Percentiles rank a stretch among this genome's conserved stretches.
Conservation (phyloP, 2,113 vertebrate species). For the Brachirus orientalis region DNA sequence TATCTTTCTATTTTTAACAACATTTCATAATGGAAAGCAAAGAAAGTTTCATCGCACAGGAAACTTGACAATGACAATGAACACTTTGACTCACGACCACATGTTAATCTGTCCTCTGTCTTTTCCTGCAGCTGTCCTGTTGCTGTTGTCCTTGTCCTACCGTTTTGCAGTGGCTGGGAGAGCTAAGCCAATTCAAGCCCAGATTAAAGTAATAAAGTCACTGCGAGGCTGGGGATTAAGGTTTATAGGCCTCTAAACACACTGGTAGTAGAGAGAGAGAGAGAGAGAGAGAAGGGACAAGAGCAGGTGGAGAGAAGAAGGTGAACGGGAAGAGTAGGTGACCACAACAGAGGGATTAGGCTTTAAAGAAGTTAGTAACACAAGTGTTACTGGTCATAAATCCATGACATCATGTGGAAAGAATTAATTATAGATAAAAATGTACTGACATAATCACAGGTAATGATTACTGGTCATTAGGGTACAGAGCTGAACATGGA, state of each 20-base stretch:
- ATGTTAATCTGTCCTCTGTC: neutral
- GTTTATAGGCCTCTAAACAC: slow-evolving; percentile 60
- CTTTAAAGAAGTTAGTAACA: slow-evolving; percentile 22
- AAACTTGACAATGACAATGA: neutral
- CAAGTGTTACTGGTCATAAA: neutral
- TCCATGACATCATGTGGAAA: slow-evolving; percentile 20
- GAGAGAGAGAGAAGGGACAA: neutral
- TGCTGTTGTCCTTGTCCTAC: slow-evolving; percentile 44
- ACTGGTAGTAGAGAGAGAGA: slow-evolving; percentile 26
- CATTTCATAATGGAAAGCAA: too few relatives aligned
- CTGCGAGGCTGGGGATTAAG: slow-evolving; percentile 62
- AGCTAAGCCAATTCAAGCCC: slow-evolving; percentile 67
- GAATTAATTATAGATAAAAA: slow-evolving; percentile 5
- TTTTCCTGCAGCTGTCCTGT: slow-evolving; percentile 3
- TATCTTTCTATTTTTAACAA: too few relatives aligned
- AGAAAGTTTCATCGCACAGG: too few relatives aligned
- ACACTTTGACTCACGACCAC: neutral
- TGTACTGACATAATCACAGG: neutral
- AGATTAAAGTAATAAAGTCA: slow-evolving; percentile 76
- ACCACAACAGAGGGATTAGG: slow-evolving; percentile 42
- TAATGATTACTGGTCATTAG: slow-evolving; percentile 13
- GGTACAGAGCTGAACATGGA: neutral
- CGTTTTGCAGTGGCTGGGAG: slow-evolving; percentile 42
- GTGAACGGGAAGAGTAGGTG: neutral
- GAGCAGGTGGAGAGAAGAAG: neutral